Evolutionary conservation across 53 echinoderm and acorn worm species (phyloP).

Genomic region (Arbacia lixula): DNA sequence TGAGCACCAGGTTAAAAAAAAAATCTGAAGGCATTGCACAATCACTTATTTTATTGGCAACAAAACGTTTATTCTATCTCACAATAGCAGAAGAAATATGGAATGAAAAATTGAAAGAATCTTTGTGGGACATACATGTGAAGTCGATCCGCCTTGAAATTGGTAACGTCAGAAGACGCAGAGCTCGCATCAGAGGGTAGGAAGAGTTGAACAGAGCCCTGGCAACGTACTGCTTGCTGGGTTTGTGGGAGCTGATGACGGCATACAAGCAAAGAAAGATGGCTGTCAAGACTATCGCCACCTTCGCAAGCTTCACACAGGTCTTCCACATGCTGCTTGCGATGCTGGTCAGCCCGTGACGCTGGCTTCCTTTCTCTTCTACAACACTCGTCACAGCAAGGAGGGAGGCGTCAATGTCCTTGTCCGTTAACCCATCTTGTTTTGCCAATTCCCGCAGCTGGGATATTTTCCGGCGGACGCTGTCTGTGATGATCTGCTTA

Average conservation of each 20-base stretch:
- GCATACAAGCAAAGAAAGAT: neutral
- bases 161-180: conserved; percentile 9
- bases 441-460: neutral
- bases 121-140: neutral
- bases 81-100: too few species aligned
- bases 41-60: neutral
- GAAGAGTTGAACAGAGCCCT: neutral
- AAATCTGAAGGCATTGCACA: neutral
- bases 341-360: neutral
- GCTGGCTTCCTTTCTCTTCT: neutral
- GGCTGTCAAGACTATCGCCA: neutral
- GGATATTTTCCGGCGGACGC: neutral
- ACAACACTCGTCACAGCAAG: too few species aligned
- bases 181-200: conserved; percentile 3
- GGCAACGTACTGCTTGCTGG: conserved; percentile 4
- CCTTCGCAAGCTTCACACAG: conserved; percentile 16
- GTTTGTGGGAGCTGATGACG: conserved; percentile 1
- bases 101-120: neutral
- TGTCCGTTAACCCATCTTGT: neutral
- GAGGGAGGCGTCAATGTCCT: conserved; percentile 16
- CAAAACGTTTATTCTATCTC: too few species aligned
- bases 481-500: neutral
- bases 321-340: neutral
- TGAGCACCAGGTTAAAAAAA: neutral
- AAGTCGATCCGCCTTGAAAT: conserved; percentile 12